Percentiles rank a stretch among this genome's conserved stretches.
These are phyloP conservation scores for Garra rufa DNA, from an alignment of 2,113 vertebrate genomes.

Conservation along the genomic window DNA sequence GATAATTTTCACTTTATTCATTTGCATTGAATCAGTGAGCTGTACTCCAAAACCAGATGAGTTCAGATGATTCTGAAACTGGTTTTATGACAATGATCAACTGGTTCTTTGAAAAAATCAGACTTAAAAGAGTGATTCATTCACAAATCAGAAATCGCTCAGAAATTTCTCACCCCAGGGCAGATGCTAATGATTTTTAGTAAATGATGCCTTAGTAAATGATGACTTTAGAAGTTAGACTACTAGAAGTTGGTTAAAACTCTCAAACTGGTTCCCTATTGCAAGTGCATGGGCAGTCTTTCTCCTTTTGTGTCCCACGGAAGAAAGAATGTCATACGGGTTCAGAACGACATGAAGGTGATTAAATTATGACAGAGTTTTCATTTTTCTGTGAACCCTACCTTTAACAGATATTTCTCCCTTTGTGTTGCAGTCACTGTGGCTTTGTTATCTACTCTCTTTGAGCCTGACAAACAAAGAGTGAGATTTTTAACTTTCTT, in stretches of 20 bases:
- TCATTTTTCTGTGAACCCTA: background rate
- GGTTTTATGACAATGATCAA: too few relatives aligned
- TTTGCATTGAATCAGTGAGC: too few relatives aligned
- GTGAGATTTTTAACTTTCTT: conserved; percentile 1
- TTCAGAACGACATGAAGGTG: background rate
- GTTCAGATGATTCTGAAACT: background rate
- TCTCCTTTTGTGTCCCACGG: background rate
- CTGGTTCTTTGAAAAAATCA: too few relatives aligned
- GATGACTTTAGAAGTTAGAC: too few relatives aligned
- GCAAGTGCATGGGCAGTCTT: background rate
- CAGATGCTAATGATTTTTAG: background rate
- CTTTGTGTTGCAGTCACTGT: background rate
- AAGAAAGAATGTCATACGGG: background rate
- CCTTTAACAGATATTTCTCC: background rate
- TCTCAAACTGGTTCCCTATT: background rate
- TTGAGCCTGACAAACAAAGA: conserved; percentile 27
- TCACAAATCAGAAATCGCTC: background rate
- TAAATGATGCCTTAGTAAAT: too few relatives aligned
- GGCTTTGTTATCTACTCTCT: background rate
- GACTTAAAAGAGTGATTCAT: background rate
- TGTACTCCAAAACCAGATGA: too few relatives aligned
- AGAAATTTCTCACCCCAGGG: background rate
- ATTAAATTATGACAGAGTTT: background rate
- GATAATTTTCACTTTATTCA: too few relatives aligned
- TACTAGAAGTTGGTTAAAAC: too few relatives aligned